phyloP scores from a whole-genome alignment of 1,140 invertebrate genomes.

The Drosophila baimaii region DNA sequence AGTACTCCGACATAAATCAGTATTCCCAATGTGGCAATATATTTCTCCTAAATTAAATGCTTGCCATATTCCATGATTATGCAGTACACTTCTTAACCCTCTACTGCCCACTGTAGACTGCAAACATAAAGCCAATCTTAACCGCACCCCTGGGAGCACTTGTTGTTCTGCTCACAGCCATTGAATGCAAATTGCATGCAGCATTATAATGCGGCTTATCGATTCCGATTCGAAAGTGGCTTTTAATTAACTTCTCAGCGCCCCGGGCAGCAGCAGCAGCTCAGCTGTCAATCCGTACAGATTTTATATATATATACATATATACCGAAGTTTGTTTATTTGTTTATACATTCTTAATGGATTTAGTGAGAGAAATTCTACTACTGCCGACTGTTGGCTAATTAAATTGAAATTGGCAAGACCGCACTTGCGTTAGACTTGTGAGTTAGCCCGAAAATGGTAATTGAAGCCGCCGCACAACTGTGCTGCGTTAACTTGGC shows the following conservation, averaged over 20 bases:
- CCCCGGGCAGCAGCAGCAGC: background rate
- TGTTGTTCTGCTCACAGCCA: slow-evolving; percentile 13
- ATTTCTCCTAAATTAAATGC: background rate
- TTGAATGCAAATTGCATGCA: slow-evolving; percentile 42
- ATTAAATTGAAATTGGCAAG: slow-evolving; percentile 41
- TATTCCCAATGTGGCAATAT: background rate
- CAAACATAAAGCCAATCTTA: slow-evolving; percentile 11
- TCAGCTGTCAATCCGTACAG: slow-evolving; percentile 16
- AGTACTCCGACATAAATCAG: background rate
- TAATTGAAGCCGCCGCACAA: slow-evolving; percentile 22
- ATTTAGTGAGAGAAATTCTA: slow-evolving; percentile 23
- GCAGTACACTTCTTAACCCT: background rate
- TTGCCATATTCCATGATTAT: background rate
- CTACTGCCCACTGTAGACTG: slow-evolving; percentile 5
- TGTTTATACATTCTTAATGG: slow-evolving; percentile 11
- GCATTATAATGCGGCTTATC: slow-evolving; percentile 36
- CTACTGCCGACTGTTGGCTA: slow-evolving; percentile 11
- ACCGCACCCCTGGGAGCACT: slow-evolving; percentile 26
- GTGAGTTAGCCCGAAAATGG: slow-evolving; percentile 34
- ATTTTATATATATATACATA: slow-evolving; percentile 2
- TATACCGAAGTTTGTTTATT: background rate
- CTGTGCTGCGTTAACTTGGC: slow-evolving; percentile 7
- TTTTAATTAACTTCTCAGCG: slow-evolving; percentile 41
- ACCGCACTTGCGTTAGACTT: slow-evolving; percentile 17
- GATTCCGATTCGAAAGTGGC: slow-evolving; percentile 49